Percentiles rank a stretch among this genome's conserved stretches.
phyloP scores from a whole-genome alignment of 2,113 vertebrate species.

The Fregata magnificens region DNA sequence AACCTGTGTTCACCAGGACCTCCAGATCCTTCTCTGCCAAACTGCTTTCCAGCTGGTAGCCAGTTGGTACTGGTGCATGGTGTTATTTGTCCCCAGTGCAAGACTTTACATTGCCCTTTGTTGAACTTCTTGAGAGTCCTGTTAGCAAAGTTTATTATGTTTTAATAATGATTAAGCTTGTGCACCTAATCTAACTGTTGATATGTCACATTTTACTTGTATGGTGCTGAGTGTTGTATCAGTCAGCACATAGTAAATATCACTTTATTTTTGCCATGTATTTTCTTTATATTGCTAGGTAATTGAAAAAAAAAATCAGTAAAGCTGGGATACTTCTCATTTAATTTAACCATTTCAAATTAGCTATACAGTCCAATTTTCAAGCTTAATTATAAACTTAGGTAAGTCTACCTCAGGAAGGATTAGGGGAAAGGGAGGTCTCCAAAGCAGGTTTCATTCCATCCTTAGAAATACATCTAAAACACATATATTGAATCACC shows the following conservation, averaged over 20 bases:
- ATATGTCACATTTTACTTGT: not conserved
- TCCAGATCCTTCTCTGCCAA: not conserved
- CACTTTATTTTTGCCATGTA: not conserved
- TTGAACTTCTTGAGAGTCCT: not conserved
- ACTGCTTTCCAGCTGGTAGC: not conserved
- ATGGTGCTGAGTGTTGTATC: not conserved
- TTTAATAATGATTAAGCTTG: not conserved
- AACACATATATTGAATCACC: not conserved
- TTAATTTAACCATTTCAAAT: not conserved
- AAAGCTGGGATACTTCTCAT: not conserved
- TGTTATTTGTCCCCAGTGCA: not conserved
- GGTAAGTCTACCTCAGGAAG: not conserved
- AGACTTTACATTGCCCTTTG: not conserved
- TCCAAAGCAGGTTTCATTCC: not conserved
- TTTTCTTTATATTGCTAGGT: not conserved
- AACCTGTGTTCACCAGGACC: not conserved
- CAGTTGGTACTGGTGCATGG: not conserved
- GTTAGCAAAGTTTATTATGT: not conserved
- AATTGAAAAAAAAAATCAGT: not conserved
- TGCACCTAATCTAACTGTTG: not conserved
- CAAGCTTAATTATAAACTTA: not conserved
- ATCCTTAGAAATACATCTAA: not conserved
- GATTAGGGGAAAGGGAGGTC: not conserved
- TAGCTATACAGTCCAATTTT: not conserved
- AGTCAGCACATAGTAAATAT: not conserved